A percentile compares a stretch with the other conserved stretches of the same genome.
Conservation (phyloP, 2,797 vertebrate species). For the Vultur gryphus region DNA sequence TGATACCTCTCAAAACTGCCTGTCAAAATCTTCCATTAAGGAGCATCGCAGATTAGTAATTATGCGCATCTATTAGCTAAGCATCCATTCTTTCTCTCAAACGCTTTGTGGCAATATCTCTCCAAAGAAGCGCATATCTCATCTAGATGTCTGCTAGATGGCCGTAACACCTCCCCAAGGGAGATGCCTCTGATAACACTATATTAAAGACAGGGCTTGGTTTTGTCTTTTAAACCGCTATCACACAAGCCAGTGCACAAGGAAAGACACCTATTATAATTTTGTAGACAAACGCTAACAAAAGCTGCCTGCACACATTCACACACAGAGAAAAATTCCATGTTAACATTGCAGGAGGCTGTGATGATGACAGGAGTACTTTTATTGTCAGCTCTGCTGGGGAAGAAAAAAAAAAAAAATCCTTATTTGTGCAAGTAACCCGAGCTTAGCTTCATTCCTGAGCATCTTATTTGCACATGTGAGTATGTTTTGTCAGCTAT, state of each 20-base stretch:
- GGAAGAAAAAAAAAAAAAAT: not conserved
- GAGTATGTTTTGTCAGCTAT: constrained; percentile 60
- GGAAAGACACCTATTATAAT: constrained; percentile 37
- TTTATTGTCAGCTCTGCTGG: constrained; percentile 35
- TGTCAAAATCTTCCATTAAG: constrained; percentile 61
- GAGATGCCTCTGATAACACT: constrained; percentile 36
- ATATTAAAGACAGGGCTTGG: constrained; percentile 26
- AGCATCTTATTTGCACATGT: constrained; percentile 4
- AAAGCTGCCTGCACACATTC: constrained; percentile 36
- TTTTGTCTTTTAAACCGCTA: constrained; percentile 23
- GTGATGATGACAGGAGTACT: not conserved
- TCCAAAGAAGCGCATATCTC: constrained; percentile 35
- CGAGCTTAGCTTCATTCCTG: not conserved
- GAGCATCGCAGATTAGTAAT: constrained; percentile 37
- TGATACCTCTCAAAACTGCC: constrained; percentile 43
- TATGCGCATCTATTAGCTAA: constrained; percentile 57
- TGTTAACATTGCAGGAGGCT: not conserved
- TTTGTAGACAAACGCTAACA: constrained; percentile 29
- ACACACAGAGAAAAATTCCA: not conserved
- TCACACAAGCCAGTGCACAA: constrained; percentile 46
- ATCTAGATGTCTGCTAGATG: constrained; percentile 10
- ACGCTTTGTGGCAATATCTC: constrained; percentile 32
- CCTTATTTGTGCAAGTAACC: not conserved
- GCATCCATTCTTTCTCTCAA: constrained; percentile 42
- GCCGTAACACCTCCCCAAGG: not conserved